Conservation (phyloP, 1,140 invertebrate species). For the Theocolax elegans region DNA sequence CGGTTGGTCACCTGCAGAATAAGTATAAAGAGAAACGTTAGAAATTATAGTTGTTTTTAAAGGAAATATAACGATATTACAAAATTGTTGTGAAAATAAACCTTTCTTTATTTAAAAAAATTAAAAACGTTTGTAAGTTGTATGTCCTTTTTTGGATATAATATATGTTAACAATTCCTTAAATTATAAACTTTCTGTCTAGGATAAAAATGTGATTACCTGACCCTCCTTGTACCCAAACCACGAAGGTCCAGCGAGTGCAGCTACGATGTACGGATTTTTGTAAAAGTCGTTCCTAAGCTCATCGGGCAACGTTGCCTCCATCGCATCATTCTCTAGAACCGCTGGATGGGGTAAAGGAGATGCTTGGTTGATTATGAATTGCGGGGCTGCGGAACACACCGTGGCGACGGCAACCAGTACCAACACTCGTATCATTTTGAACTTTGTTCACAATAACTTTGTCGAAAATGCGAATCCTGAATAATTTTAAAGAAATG, state of each 20-base stretch:
- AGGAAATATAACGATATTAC: not conserved
- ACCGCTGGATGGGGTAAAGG: constrained; percentile 71
- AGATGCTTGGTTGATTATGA: constrained; percentile 43
- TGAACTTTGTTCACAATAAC: not conserved
- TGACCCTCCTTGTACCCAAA: constrained; percentile 78
- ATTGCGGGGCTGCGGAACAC: constrained; percentile 53
- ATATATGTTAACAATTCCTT: too few relatives aligned
- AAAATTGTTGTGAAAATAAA: not conserved
- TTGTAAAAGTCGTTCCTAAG: constrained; percentile 80
- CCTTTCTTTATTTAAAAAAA: too few relatives aligned
- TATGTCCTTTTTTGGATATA: too few relatives aligned
- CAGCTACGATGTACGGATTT: constrained; percentile 77
- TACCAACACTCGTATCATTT: constrained; percentile 6
- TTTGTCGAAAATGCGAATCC: too few relatives aligned
- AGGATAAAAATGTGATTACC: too few relatives aligned
- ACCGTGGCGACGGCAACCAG: not conserved
- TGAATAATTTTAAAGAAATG: too few relatives aligned
- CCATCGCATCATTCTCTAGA: constrained; percentile 70
- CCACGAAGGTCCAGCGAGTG: constrained; percentile 80
- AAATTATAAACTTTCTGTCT: too few relatives aligned
- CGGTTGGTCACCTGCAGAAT: constrained; percentile 75
- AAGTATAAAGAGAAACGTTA: too few relatives aligned
- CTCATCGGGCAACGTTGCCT: constrained; percentile 71
- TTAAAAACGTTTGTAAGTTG: too few relatives aligned
- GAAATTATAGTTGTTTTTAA: too few relatives aligned